phyloP scores from a whole-genome alignment of 2,797 vertebrate species.

The Morelia viridis region DNA sequence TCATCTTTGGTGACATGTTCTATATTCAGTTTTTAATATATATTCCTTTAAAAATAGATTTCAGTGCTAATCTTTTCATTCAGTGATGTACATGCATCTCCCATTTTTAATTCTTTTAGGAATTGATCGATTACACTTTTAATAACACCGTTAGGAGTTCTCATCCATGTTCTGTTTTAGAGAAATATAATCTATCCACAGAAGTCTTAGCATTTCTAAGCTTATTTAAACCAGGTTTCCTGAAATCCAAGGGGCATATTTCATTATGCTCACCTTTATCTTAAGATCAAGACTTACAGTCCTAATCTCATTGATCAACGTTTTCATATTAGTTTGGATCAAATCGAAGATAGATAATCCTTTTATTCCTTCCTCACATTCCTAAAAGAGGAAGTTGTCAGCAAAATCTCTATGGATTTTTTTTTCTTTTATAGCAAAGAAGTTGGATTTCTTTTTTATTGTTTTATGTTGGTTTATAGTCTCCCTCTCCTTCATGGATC shows the following conservation, averaged over 20 bases:
- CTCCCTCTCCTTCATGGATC: too few species aligned
- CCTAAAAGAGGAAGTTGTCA: not conserved
- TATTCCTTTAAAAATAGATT: not conserved
- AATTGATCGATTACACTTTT: not conserved
- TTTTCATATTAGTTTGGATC: not conserved
- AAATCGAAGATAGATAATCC: not conserved
- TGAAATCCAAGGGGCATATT: not conserved
- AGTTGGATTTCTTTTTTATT: not conserved
- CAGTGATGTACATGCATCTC: not conserved
- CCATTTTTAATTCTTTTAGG: not conserved
- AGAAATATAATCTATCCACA: not conserved
- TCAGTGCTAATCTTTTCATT: not conserved
- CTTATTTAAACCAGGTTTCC: not conserved
- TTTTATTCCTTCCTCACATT: not conserved
- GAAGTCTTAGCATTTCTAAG: too few species aligned
- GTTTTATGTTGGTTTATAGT: not conserved
- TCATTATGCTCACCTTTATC: not conserved
- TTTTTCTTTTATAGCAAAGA: not conserved
- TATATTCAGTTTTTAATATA: not conserved
- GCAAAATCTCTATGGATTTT: not conserved
- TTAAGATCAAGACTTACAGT: not conserved
- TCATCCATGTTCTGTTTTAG: not conserved
- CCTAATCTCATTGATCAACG: not conserved
- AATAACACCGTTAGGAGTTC: not conserved
- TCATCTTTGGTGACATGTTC: not conserved